Evolutionary conservation across 2,888 invertebrate genomes (phyloP).

Genomic region (Rotaria sp.): DNA sequence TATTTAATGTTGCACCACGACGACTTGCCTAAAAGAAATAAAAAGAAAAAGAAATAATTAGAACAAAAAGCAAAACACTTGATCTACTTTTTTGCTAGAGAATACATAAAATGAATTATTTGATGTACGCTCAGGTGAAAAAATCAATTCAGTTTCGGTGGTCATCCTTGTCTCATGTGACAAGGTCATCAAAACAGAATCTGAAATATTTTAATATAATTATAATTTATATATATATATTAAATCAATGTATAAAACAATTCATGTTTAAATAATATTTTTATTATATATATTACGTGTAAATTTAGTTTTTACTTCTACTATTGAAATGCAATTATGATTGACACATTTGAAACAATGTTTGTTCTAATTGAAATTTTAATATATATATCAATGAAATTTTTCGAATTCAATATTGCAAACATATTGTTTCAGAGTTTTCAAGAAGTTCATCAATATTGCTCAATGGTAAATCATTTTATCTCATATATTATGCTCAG

Average conservation of each 20-base stretch:
- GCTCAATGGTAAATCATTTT: too few relatives aligned
- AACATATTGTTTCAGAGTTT: neutral
- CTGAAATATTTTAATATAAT: neutral
- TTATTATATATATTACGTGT: too few relatives aligned
- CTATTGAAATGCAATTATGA: too few relatives aligned
- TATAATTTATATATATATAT: too few relatives aligned
- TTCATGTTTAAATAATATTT: too few relatives aligned
- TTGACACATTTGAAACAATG: too few relatives aligned
- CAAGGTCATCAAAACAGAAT: slow-evolving; percentile 10
- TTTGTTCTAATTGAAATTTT: too few relatives aligned
- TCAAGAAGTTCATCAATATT: neutral
- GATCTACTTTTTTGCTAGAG: neutral
- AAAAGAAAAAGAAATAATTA: neutral
- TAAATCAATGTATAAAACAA: too few relatives aligned
- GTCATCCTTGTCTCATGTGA: slow-evolving; percentile 1
- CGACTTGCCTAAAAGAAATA: neutral
- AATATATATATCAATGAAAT: too few relatives aligned
- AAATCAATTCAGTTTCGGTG: neutral
- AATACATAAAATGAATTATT: neutral
- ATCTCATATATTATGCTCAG: too few relatives aligned
- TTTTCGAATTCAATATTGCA: too few relatives aligned
- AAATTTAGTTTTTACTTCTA: too few relatives aligned
- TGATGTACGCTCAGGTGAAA: slow-evolving; percentile 11
- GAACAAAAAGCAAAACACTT: neutral
- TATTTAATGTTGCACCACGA: neutral